Base-by-base conservation (phyloP, 35 echinoderm and acorn worm genomes). In the Apostichopus parvimensis region DNA sequence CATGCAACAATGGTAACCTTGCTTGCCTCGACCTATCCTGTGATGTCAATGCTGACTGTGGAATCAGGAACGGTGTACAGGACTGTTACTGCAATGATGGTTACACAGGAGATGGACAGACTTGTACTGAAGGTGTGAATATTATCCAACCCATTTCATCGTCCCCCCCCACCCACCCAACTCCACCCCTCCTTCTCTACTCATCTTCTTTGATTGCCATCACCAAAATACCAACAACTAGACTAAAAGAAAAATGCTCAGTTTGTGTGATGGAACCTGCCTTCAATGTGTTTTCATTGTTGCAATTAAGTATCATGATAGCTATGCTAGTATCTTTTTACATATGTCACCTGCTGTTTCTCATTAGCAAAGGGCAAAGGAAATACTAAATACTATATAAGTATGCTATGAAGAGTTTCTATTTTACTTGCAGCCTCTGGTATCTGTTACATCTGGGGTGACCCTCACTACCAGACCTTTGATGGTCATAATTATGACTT, bases 401-500 rank as follows among this genome's bases (percentile, higher is more conserved):
- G 34, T 45, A 45, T 45, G 34, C 34, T 4, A 45, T 45, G 34
- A 45, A 45, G 3, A 45, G 1, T 45, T 45, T 45, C 34, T 45
- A 45, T 45, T 45, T 45, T 45, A 4, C 34, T 45, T 82, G 25
- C 45, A 98, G 96, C 77, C 14, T 85, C 85, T 34, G 92, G 93
- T 18, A 94, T 98, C 15, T 98, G 96, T 81, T 98, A 95, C 75
- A 94, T 94, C 10, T 95, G 88, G 92, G 94, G 94, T 26, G 92
- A 95, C 77, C 94, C 96, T 34, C 94, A 98, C 83, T 98, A 95
- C 92, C 61, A 93, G 81, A 98, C 96, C 13, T 98, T 98, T 79
- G 96, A 98, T 57, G 83, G 71, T 3, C 56, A 79, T 54, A 91
- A 83, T 86, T 91, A 98, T 73, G 85, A 95, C 88, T 98, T 95